Evolutionary conservation across 1,140 invertebrate genomes (phyloP).

Genomic region (Drosophila ogumai): DNA sequence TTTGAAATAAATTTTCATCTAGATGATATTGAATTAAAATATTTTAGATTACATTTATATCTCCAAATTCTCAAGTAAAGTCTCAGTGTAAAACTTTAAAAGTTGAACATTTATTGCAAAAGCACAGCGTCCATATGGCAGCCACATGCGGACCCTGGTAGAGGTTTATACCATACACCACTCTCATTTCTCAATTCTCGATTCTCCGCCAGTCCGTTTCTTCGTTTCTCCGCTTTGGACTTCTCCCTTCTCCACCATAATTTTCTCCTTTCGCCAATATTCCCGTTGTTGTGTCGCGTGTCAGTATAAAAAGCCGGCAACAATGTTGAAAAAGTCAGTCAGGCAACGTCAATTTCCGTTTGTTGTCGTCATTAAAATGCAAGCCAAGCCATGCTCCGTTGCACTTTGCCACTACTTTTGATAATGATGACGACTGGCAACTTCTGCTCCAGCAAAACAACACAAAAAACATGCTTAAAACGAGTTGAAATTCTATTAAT

Average conservation of each 20-base stretch:
- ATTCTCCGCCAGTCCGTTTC: background rate
- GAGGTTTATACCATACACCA: constrained; percentile 9
- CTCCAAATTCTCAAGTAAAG: background rate
- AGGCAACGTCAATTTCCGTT: constrained; percentile 75
- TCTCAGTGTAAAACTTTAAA: background rate
- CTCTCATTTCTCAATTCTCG: constrained; percentile 4
- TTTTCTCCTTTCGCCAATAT: constrained; percentile 9
- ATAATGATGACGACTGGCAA: constrained; percentile 36
- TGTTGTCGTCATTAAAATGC: constrained; percentile 80
- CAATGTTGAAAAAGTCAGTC: constrained; percentile 66
- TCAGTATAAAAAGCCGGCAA: constrained; percentile 67
- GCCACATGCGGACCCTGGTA: constrained; percentile 50
- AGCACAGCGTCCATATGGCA: constrained; percentile 52
- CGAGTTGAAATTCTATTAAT: constrained; percentile 62
- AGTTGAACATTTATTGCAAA: constrained; percentile 30
- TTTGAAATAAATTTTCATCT: background rate
- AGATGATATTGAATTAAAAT: too few species aligned
- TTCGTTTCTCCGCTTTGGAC: background rate
- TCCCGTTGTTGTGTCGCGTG: constrained; percentile 60
- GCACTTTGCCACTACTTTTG: constrained; percentile 48
- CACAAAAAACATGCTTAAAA: constrained; percentile 5
- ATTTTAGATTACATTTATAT: too few species aligned
- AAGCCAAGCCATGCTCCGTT: constrained; percentile 48
- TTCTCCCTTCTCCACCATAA: background rate
- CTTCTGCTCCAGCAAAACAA: constrained; percentile 5